Evolutionary conservation across 2,797 vertebrate species (phyloP), one percentile per base, ranked within the genome.

Genomic region (Pseudomugil gertrudae): DNA sequence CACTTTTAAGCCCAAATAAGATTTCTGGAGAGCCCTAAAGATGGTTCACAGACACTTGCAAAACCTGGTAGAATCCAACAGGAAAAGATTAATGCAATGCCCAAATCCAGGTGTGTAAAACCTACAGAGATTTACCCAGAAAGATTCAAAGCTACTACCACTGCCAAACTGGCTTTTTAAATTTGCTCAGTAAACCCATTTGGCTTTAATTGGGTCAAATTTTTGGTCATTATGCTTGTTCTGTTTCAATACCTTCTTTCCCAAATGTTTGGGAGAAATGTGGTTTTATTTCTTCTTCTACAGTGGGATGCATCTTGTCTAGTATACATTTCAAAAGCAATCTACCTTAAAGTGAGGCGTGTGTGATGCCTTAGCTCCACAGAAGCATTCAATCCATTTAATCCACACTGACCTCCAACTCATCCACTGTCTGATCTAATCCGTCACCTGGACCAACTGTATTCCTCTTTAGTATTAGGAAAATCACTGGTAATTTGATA

Each of bases 381-480:
- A 27, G 33, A 21, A 29, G 54, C 43, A 21, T 29, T 27, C 54
- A 48, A 29, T 57, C 45, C 13, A 38, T 51, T 66, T 58, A 57
- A 66, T 66, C 55, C 55, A 57, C 19, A 17, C 45, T 29, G 24
- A 51, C 32, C 54, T 66, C 56, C 40, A 21, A 57, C 45, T 57
- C 24, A 36, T 47, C 33, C 54, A 29, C 43, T 36, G 54, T 57
- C 30, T 4, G 1, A 29, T 23, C 33, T 19, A 21, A 24, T 64
- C 21, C 35, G 36, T 57, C 40, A 66, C 43, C 30, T n/a, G 32
- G 47, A 55, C 53, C 53, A 45, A 45, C 43, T 21, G 43, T 45
- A 21, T 45, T n/a, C 43, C 3, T 21, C n/a, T 45, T 17, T 21
- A 10, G 43, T 21, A 45, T 45, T 45, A 45, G 21, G 43, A 45